Evolutionary conservation across 2,888 invertebrate species (phyloP), one percentile per base, ranked within the genome.

Genomic region (Anoplius nigerrimus): DNA sequence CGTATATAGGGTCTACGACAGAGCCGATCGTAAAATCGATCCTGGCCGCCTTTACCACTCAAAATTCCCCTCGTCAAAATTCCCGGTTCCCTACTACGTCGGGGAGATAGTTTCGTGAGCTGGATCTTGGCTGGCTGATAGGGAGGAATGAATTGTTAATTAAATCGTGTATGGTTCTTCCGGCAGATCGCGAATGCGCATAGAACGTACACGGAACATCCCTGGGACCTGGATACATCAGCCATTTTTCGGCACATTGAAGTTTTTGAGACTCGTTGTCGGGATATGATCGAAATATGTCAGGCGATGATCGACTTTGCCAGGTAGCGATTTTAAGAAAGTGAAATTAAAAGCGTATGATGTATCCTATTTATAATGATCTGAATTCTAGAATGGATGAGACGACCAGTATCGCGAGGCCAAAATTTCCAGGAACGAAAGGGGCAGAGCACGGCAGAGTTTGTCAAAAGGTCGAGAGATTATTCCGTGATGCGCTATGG

Each of bases 271-370:
- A 94, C 95, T 87, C 91, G 97, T 59, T 94, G 97, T 79, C 92
- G 93, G 70, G 96, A 97, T 88, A 92, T 97, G 89, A 92, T 96
- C 56, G 95, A 97, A 89, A 94, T 97, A 18, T 97, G 96, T 85
- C 94, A 96, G 81, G 93, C 95, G 60, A 96, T 97, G 94, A 93
- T 95, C 69, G 94, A 95, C 64, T 97, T 97, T 89, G 96, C 95
- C 2, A 92, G 95, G 89, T 92, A n/a, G 15, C 24, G 6, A 24
- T 4, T 24, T 24, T 24, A 2, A 24, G 24, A 2, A 6, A 24
- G 24, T 6, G 24, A 24, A 24, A 2, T 24, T 24, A 4, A 18
- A 20, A 45, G 86, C 72, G 71, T 85, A 82, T 64, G 11, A 45
- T 68, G 4, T 27, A 20, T 24, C 60, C 16, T 63, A 43, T 0